These are phyloP conservation scores for Patella pellucida DNA, from an alignment of 2,888 invertebrate genomes.

Conservation along the genomic window DNA sequence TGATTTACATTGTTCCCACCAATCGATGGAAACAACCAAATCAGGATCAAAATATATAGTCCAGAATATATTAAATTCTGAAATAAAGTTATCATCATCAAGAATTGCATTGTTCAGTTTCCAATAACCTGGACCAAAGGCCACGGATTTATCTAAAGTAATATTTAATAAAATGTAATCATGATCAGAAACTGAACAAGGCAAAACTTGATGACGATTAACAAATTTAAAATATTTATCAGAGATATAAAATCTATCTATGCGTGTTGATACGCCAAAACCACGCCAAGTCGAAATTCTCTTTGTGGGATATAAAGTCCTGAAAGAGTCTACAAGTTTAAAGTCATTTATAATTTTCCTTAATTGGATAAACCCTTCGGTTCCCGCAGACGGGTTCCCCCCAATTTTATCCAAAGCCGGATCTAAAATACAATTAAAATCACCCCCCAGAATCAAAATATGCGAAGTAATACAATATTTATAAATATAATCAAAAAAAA, in stretches of 20 bases:
- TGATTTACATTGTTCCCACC: not conserved
- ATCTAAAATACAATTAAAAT: constrained; percentile 18
- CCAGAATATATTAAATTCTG: not conserved
- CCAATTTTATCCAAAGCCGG: constrained; percentile 11
- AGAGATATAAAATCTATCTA: not conserved
- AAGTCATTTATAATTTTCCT: not conserved
- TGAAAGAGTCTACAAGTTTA: constrained; percentile 5
- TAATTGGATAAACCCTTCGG: not conserved
- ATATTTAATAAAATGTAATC: not conserved
- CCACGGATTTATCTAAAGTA: not conserved
- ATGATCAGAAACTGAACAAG: constrained; percentile 1
- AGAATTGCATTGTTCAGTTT: not conserved
- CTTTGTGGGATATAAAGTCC: not conserved
- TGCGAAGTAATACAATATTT: not conserved
- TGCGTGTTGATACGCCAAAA: not conserved
- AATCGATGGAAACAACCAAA: not conserved
- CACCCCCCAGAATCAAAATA: constrained; percentile 2
- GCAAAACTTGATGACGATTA: not conserved
- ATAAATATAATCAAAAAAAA: not conserved
- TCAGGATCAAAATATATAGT: not conserved
- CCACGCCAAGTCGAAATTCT: not conserved
- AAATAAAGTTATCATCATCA: not conserved
- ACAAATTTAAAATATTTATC: not conserved
- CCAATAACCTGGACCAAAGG: not conserved
- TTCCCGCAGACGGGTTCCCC: not conserved